Percentiles rank a stretch among this genome's conserved stretches.
These are phyloP conservation scores for Rhabdomys pumilio DNA, from an alignment of 2,797 vertebrate genomes.

Conservation along the genomic window DNA sequence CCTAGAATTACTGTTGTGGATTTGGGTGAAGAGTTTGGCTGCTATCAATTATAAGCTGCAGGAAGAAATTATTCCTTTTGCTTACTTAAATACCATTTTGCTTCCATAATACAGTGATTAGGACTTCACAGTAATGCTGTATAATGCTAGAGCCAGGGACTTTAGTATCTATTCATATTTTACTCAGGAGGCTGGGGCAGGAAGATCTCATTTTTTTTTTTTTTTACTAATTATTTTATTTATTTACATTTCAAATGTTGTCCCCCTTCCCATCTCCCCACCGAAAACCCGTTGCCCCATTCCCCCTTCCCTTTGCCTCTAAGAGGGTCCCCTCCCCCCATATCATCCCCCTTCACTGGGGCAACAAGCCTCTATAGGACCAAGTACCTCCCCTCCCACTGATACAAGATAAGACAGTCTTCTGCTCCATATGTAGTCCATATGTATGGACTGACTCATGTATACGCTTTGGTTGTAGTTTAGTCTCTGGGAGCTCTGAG, in stretches of 20 bases:
- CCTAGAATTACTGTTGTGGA: background rate
- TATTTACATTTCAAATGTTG: too few relatives aligned
- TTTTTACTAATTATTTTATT: too few relatives aligned
- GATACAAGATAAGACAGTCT: background rate
- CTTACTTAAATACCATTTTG: slow-evolving; percentile 4
- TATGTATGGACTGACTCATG: background rate
- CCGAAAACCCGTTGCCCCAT: background rate
- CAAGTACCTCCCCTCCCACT: background rate
- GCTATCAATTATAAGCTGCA: background rate
- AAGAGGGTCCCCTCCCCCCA: background rate
- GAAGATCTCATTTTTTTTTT: background rate
- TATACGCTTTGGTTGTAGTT: background rate
- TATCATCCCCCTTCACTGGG: background rate
- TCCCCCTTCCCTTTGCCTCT: background rate
- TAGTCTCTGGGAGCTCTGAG: background rate
- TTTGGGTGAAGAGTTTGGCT: background rate
- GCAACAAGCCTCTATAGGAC: background rate
- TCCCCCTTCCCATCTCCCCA: background rate
- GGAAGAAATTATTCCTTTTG: background rate
- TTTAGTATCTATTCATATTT: background rate
- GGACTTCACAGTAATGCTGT: background rate
- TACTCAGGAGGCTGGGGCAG: background rate
- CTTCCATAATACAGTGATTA: background rate
- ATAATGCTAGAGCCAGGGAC: background rate
- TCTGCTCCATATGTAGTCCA: background rate